A percentile compares a stretch with the other conserved stretches of the same genome.
These are phyloP conservation scores for Macrosiphum euphorbiae DNA, from an alignment of 2,888 invertebrate species.

Conservation along the genomic window DNA sequence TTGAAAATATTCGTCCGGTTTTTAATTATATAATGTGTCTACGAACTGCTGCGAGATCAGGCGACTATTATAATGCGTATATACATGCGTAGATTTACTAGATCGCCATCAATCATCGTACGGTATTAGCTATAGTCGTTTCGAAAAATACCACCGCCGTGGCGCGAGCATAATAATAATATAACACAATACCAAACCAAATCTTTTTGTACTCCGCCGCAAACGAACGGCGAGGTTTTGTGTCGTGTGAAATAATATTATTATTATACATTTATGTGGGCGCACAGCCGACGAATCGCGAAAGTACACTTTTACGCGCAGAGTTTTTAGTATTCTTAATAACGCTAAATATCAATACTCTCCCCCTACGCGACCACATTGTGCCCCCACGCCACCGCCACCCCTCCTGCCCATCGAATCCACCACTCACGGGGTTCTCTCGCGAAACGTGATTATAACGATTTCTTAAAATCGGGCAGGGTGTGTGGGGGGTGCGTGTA, in stretches of 20 bases:
- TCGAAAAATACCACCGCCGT: not conserved
- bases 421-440: conserved; percentile 27
- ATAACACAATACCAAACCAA: not conserved
- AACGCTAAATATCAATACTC: conserved; percentile 63
- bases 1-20: not conserved
- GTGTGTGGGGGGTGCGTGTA: conserved; percentile 64
- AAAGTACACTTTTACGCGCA: conserved; percentile 27
- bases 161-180: not conserved
- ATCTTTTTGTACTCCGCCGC: not conserved
- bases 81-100: not conserved
- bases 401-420: not conserved
- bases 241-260: conserved; percentile 17
- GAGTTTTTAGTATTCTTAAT: conserved; percentile 61
- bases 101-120: not conserved
- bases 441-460: conserved; percentile 63
- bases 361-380: conserved; percentile 37
- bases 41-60: not conserved
- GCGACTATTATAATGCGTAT: not conserved
- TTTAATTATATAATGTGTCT: not conserved
- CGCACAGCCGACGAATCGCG: not conserved
- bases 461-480: conserved; percentile 67
- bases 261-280: conserved; percentile 13
- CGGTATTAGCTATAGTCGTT: not conserved
- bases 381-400: not conserved
- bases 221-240: not conserved